These are phyloP conservation scores for Tapirus indicus DNA, from an alignment of 2,797 vertebrate species.

Conservation along the genomic window DNA sequence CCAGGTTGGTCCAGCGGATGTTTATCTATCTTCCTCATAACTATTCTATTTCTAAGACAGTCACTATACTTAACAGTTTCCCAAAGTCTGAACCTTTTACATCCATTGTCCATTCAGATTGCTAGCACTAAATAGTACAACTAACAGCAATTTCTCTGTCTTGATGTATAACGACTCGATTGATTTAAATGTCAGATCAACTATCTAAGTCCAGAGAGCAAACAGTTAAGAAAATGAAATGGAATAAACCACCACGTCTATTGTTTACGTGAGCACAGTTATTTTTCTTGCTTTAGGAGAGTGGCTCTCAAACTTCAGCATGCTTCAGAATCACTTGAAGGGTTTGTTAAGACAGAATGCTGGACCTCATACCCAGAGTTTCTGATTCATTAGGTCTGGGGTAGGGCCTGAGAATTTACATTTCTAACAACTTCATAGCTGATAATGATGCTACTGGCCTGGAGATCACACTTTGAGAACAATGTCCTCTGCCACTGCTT, in stretches of 20 bases:
- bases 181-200: slow-evolving; percentile 41
- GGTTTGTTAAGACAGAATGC: neutral
- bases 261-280: neutral
- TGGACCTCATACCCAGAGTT: neutral
- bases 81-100: slow-evolving; percentile 9
- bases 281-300: slow-evolving; percentile 27
- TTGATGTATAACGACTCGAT: neutral
- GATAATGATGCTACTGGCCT: neutral
- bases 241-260: neutral
- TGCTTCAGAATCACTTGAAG: neutral
- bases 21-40: neutral
- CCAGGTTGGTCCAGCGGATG: neutral
- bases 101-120: slow-evolving; percentile 10
- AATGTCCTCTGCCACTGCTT: neutral
- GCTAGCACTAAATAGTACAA: neutral
- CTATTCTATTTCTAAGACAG: neutral
- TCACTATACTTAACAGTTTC: slow-evolving; percentile 11
- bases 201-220: neutral
- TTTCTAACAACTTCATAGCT: neutral
- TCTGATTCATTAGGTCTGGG: neutral
- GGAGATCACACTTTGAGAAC: neutral
- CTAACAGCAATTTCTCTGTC: neutral
- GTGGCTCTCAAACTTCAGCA: neutral
- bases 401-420: neutral
- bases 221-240: slow-evolving; percentile 32